phyloP scores from a whole-genome alignment of 2,797 vertebrate genomes.

The Menidia menidia region DNA sequence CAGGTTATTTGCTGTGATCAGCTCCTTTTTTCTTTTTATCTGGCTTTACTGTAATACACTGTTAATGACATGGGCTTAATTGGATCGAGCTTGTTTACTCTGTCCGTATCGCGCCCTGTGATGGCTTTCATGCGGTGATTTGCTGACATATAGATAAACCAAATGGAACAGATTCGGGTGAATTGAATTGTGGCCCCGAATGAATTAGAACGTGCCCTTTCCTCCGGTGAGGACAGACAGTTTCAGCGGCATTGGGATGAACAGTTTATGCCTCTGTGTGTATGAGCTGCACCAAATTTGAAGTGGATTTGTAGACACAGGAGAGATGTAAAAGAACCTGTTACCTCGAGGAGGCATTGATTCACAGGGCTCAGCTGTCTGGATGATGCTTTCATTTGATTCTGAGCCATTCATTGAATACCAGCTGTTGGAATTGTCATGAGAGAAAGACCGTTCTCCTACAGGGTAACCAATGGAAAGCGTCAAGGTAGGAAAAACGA shows the following conservation, averaged over 20 bases:
- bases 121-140: background rate
- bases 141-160: background rate
- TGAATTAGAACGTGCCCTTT: background rate
- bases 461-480: background rate
- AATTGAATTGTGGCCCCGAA: background rate
- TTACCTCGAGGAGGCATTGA: constrained; percentile 14
- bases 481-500: background rate
- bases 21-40: too few species aligned
- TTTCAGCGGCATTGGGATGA: constrained; percentile 16
- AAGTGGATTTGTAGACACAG: constrained; percentile 3
- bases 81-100: background rate
- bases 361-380: background rate
- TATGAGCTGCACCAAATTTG: constrained; percentile 31
- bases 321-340: constrained; percentile 9
- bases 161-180: background rate
- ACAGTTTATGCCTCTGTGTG: constrained; percentile 1
- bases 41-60: background rate
- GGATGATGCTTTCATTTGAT: background rate
- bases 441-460: background rate
- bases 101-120: background rate
- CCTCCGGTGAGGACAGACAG: background rate
- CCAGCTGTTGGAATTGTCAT: background rate
- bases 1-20: too few species aligned
- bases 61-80: background rate
- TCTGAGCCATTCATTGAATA: background rate